These are phyloP conservation scores for Epinephelus moara DNA, from an alignment of 2,113 vertebrate species.

Conservation along the genomic window DNA sequence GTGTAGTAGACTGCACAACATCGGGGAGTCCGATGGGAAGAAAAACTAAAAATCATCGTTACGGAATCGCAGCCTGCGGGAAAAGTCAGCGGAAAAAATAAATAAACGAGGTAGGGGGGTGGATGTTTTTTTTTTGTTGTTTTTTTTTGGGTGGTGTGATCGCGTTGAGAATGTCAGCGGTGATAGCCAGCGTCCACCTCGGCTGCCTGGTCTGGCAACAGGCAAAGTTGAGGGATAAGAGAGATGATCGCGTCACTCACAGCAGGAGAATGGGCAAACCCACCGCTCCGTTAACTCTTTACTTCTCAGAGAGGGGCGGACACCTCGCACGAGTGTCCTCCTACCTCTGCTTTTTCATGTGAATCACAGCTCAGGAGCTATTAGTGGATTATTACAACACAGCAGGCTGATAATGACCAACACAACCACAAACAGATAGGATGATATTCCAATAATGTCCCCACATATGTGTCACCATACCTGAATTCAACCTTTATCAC, in stretches of 20 bases:
- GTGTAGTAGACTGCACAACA: slow-evolving; percentile 76
- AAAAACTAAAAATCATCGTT: slow-evolving; percentile 75
- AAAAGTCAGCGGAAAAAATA: slow-evolving; percentile 48
- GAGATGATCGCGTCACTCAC: slow-evolving; percentile 91
- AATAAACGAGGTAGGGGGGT: not conserved
- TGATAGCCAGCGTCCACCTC: slow-evolving; percentile 78
- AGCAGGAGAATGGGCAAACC: slow-evolving; percentile 85
- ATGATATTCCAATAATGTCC: not conserved
- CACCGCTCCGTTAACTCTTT: slow-evolving; percentile 87
- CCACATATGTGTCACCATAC: not conserved
- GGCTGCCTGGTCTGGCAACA: slow-evolving; percentile 89
- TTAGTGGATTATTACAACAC: slow-evolving; percentile 31
- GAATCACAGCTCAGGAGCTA: slow-evolving; percentile 20
- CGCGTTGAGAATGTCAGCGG: slow-evolving; percentile 56
- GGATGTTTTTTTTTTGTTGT: not conserved
- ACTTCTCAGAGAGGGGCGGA: slow-evolving; percentile 75
- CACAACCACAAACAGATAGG: not conserved
- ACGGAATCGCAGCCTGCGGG: slow-evolving; percentile 30
- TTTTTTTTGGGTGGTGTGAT: slow-evolving; percentile 6
- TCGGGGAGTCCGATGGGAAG: slow-evolving; percentile 75
- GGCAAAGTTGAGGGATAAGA: slow-evolving; percentile 92
- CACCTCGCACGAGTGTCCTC: slow-evolving; percentile 59
- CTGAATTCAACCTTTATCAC: not conserved
- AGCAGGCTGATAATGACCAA: not conserved
- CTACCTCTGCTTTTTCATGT: slow-evolving; percentile 26